Conservation (phyloP, 2,113 vertebrate species). For the Caranx melampygus region DNA sequence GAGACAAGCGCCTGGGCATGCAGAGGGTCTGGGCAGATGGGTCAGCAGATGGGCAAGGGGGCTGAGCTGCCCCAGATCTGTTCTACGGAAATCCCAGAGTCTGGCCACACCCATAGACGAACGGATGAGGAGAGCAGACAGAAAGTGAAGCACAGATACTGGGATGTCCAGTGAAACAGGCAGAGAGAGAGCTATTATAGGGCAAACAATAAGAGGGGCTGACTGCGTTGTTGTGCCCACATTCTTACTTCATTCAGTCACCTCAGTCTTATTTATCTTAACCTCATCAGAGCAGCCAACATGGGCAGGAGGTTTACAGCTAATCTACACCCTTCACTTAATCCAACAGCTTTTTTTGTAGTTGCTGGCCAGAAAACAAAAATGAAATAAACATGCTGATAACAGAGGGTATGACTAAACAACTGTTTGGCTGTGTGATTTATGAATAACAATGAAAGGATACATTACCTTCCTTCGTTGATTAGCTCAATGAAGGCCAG, state of each 20-base stretch:
- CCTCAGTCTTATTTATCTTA: constrained; percentile 40
- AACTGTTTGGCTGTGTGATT: constrained; percentile 1
- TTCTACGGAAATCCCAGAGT: constrained; percentile 76
- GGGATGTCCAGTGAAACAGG: constrained; percentile 8
- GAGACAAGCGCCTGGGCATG: constrained; percentile 57
- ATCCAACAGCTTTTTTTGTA: constrained; percentile 13
- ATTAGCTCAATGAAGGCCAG: constrained; percentile 99
- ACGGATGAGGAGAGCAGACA: constrained; percentile 31
- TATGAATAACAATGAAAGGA: constrained; percentile 1
- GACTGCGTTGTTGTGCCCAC: constrained; percentile 3
- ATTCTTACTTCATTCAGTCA: constrained; percentile 16
- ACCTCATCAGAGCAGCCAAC: constrained; percentile 26
- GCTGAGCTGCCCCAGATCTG: constrained; percentile 81
- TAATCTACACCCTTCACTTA: constrained; percentile 45
- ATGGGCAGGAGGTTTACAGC: constrained; percentile 46
- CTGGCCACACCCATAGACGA: constrained; percentile 67
- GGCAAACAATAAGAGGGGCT: not conserved
- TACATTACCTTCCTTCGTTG: constrained; percentile 97
- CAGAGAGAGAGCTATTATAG: not conserved
- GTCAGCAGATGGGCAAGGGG: constrained; percentile 91
- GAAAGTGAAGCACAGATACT: constrained; percentile 13
- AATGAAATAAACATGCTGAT: not conserved
- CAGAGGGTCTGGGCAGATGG: constrained; percentile 87
- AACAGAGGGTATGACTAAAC: constrained; percentile 22
- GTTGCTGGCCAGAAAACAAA: not conserved